Base-by-base conservation (phyloP, 2,888 invertebrate species). In the Eupelmus urozonus region DNA sequence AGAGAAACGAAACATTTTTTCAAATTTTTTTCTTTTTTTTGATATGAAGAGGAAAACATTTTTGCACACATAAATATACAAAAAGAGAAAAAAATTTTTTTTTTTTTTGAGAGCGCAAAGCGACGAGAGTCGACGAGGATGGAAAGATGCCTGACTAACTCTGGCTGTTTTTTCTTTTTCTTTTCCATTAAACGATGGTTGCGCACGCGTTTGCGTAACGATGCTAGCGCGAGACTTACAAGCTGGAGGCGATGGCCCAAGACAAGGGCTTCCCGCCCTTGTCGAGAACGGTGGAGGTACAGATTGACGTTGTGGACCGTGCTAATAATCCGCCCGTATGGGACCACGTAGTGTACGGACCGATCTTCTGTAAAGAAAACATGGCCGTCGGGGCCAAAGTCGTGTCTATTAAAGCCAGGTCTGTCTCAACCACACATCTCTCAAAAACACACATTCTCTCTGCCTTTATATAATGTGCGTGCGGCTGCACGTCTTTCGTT, bases 331-430 rank as follows among this genome's bases (percentile, higher is more conserved):
- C 96, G 92, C 97, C 96, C 92, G 96, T 96, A 91, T 98, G 97
- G 97, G 97, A 96, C 93, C 95, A 97, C 93, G 94, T 94, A 91
- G 95, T 96, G 92, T 98, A 97, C 93, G 97, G 97, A 91, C 97
- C 97, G 90, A 96, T 97, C 94, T 96, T 95, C 95, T 96, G 97
- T 92, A 96, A 96, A 94, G 97, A 98, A 94, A 97, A 97, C 93
- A 95, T 96, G 93, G 96, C 97, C 93, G 97, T 97, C 91, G 98
- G 97, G 93, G 96, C 96, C 93, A 97, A 96, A 94, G 97, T 98
- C 94, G 96, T 97, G 92, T 97, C 97, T 92, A 95, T 97, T 92
- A 97, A 97, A 95, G 98, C 98, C 95, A 97, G 97, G 97, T 97
- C 96, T 95, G 96, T 96, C 91, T 49, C 7, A 16, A 34, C 3